Evolutionary conservation across 1,140 invertebrate genomes (phyloP), one percentile per base, ranked within the genome.

Genomic region (Drosophila sp.): DNA sequence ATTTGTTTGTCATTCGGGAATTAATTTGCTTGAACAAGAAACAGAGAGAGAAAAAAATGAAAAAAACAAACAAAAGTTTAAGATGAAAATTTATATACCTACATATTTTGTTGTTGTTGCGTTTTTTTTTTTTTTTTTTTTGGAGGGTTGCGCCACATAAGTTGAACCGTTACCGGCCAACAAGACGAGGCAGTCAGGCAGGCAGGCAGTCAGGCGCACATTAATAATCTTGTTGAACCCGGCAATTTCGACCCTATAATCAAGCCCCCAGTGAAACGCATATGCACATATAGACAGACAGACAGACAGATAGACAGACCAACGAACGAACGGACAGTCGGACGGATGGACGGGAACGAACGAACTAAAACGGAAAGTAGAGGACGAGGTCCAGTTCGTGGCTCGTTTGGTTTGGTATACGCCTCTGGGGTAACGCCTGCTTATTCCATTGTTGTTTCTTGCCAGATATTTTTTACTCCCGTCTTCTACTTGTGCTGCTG

Each of bases 191-290:
- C 44, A 50, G 44, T 23, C 44, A 47, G 44, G 44, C 44, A 40
- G 10, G 38, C 38, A 47, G 44, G 44, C 44, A 47, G 44, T 50
- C 44, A 83, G 83, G 83, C 83, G 76, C 83, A 83, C 83, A 87
- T 87, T 87, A 87, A 87, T 87, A 87, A 87, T 87, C 83, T 87
- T 87, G 83, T 87, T 87, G 83, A 87, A 87, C 83, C 83, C 83
- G 70, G 84, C 83, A 87, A 87, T 87, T 87, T 87, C 79, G 83
- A 87, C 79, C 83, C 83, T 89, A 87, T 83, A 87, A 87, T 87
- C 84, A 87, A 78, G 56, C 30, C 30, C 56, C 76, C 79, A 87
- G 82, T 87, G 82, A 86, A 86, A 86, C 82, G 82, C 82, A 86
- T 86, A 87, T 86, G 82, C 83, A 86, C 82, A 86, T 86, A 85